Conservation (phyloP, 1,140 invertebrate genomes). For the Akabosia matsudoensis region DNA sequence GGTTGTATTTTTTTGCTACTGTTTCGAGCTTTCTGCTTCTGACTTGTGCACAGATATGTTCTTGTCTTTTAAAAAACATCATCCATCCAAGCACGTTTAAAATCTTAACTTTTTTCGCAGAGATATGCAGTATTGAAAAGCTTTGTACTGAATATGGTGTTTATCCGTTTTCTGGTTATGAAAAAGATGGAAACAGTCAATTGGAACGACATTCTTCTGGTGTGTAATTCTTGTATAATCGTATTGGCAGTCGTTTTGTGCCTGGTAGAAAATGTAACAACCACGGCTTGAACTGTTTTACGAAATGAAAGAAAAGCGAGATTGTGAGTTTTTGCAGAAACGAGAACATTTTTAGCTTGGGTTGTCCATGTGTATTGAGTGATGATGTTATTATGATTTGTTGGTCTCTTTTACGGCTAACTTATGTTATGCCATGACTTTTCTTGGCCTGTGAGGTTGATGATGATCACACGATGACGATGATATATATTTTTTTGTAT, state of each 20-base stretch:
- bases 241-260: too few relatives aligned
- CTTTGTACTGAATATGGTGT: not conserved
- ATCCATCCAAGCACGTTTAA: not conserved
- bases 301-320: not conserved
- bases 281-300: too few relatives aligned
- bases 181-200: not conserved
- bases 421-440: not conserved
- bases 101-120: too few relatives aligned
- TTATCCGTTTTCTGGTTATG: not conserved
- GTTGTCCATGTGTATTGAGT: constrained; percentile 8
- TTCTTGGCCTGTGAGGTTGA: not conserved
- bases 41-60: not conserved
- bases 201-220: too few relatives aligned
- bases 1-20: constrained; percentile 7
- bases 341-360: not conserved
- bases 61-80: too few relatives aligned
- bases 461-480: not conserved
- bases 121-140: too few relatives aligned
- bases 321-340: not conserved
- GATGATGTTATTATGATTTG: constrained; percentile 23
- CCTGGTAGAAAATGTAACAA: too few relatives aligned
- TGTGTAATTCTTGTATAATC: too few relatives aligned
- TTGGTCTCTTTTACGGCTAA: too few relatives aligned
- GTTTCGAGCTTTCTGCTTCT: not conserved
- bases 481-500: not conserved